A percentile compares a stretch with the other conserved stretches of the same genome.
phyloP scores from a whole-genome alignment of 2,888 invertebrate genomes.

The Protophormia terraenovae region DNA sequence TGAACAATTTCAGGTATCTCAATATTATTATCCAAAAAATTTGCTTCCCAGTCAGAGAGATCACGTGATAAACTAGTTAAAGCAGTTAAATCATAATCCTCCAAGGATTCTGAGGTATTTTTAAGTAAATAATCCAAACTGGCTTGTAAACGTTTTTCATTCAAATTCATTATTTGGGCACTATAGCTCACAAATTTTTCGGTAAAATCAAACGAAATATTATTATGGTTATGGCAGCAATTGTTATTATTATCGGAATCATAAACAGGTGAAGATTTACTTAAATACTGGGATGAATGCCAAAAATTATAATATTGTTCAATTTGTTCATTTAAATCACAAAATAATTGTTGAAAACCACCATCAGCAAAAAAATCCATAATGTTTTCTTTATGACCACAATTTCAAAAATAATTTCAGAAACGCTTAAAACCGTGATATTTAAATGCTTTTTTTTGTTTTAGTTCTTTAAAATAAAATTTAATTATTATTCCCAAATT shows the following conservation, averaged over 20 bases:
- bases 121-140: slow-evolving; percentile 69
- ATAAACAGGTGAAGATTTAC: not conserved
- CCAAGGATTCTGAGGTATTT: slow-evolving; percentile 32
- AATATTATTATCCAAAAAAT: slow-evolving; percentile 78
- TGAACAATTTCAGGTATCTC: slow-evolving; percentile 79
- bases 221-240: not conserved
- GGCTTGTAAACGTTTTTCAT: slow-evolving; percentile 68
- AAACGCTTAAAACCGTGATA: not conserved
- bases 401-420: not conserved
- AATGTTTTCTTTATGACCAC: not conserved
- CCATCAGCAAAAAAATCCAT: slow-evolving; percentile 81
- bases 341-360: slow-evolving; percentile 80
- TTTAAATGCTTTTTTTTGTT: slow-evolving; percentile 37
- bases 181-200: slow-evolving; percentile 43
- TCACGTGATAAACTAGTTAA: slow-evolving; percentile 65
- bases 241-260: slow-evolving; percentile 48
- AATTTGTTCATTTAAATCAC: slow-evolving; percentile 75
- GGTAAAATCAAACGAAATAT: not conserved
- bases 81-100: not conserved
- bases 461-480: not conserved
- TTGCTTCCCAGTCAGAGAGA: slow-evolving; percentile 78
- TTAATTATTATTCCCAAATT: not conserved
- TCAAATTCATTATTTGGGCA: slow-evolving; percentile 54
- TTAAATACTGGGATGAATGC: not conserved
- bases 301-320: slow-evolving; percentile 39